A percentile compares a stretch with the other conserved stretches of the same genome.
These are phyloP conservation scores for Steinernema hermaphroditum DNA, from an alignment of 2,888 invertebrate species.

Conservation along the genomic window DNA sequence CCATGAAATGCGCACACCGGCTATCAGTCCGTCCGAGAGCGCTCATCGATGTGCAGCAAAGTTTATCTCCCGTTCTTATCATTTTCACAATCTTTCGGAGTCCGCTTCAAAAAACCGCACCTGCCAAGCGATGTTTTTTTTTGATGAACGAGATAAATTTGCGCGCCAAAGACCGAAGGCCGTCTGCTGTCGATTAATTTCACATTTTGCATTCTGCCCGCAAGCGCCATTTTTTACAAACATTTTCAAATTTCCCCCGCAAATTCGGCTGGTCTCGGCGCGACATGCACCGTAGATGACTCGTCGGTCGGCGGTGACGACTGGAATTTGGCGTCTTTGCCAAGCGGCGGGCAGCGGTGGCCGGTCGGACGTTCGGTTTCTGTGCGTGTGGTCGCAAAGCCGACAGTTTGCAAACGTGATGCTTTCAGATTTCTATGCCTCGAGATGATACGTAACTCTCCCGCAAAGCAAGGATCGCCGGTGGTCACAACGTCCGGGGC, in stretches of 20 bases:
- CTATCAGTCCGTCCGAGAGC: neutral
- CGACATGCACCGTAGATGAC: neutral
- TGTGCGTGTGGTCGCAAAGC: conserved; percentile 6
- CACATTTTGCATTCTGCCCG: neutral
- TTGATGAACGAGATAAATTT: neutral
- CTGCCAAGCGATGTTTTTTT: neutral
- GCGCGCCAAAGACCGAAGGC: neutral
- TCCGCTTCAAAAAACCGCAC: neutral
- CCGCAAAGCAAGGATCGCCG: neutral
- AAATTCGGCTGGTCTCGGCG: neutral
- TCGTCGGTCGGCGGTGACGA: conserved; percentile 26
- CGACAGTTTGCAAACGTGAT: neutral
- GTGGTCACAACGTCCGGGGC: neutral
- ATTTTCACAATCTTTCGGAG: neutral
- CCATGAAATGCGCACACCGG: too few relatives aligned
- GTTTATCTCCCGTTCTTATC: neutral
- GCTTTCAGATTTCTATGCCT: neutral
- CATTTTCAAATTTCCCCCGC: conserved; percentile 11
- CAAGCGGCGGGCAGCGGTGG: neutral
- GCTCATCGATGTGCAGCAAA: neutral
- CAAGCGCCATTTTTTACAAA: neutral
- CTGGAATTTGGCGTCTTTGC: conserved; percentile 8
- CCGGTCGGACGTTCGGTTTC: neutral
- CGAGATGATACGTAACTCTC: conserved; percentile 10
- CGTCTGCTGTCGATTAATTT: neutral